Conservation (phyloP, 2,797 vertebrate species). For the Tinamus major region DNA sequence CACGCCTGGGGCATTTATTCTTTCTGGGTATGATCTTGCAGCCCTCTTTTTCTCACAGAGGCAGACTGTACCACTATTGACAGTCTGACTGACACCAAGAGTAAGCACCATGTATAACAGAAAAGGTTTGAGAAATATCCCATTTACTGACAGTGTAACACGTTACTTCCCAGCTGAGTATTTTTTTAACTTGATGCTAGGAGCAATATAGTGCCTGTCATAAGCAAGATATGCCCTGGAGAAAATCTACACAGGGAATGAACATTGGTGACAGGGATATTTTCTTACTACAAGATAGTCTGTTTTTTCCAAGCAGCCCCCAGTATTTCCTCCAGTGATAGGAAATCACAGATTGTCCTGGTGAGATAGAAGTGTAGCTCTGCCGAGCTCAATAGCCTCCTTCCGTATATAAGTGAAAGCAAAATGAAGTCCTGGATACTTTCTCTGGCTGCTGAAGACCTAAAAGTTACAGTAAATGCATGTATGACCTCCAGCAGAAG, state of each 20-base stretch:
- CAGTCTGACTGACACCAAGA: slow-evolving; percentile 6
- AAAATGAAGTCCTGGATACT: background rate
- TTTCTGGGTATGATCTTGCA: slow-evolving; percentile 43
- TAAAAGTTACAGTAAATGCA: background rate
- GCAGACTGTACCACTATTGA: slow-evolving; percentile 15
- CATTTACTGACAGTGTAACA: slow-evolving; percentile 26
- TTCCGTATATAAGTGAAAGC: background rate
- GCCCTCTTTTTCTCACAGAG: slow-evolving; percentile 49
- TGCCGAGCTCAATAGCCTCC: background rate
- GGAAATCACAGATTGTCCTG: too few relatives aligned
- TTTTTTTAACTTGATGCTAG: slow-evolving; percentile 31
- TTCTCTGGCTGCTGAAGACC: background rate
- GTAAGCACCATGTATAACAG: slow-evolving; percentile 1
- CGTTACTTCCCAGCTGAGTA: slow-evolving; percentile 4
- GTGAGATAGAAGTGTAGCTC: too few relatives aligned
- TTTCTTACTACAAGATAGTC: background rate
- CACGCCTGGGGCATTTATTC: slow-evolving; percentile 56
- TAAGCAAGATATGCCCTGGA: background rate
- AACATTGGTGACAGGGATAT: slow-evolving; percentile 1
- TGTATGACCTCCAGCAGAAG: background rate
- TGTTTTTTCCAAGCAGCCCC: background rate
- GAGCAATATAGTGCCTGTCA: slow-evolving; percentile 60
- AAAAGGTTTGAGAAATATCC: slow-evolving; percentile 3
- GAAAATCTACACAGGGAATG: slow-evolving; percentile 27
- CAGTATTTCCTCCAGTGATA: background rate